A percentile compares a stretch with the other conserved stretches of the same genome.
These are phyloP conservation scores for Cavia porcellus DNA, from an alignment of 2,113 vertebrate genomes.

Conservation along the genomic window DNA sequence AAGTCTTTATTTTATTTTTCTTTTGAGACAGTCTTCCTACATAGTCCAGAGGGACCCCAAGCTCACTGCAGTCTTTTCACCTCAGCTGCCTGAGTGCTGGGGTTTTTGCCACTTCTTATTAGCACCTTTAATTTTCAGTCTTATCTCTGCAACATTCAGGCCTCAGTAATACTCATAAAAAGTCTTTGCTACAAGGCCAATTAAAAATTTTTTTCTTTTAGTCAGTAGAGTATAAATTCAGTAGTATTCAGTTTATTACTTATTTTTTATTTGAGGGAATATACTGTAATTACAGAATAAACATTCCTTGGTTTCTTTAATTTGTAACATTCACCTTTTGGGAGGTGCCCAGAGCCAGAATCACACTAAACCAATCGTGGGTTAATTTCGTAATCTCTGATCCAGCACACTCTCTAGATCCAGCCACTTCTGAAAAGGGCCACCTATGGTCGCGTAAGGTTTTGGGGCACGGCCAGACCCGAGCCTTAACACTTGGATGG, in stretches of 20 bases:
- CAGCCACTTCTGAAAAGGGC: background rate
- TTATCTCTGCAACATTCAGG: background rate
- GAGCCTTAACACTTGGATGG: background rate
- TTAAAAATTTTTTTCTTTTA: background rate
- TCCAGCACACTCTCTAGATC: background rate
- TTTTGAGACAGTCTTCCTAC: background rate
- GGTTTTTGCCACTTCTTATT: background rate
- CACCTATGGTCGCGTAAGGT: background rate
- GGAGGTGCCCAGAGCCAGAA: background rate
- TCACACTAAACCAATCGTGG: background rate
- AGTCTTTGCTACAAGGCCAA: background rate
- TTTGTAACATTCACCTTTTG: background rate
- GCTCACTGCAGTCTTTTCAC: background rate
- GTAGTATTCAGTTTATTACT: background rate
- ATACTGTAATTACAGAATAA: background rate
- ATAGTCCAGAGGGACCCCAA: background rate
- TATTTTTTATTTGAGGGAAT: background rate
- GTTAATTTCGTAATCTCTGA: background rate
- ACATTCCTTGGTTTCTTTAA: background rate
- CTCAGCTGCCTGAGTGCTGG: background rate
- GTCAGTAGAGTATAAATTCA: background rate
- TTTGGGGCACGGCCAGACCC: background rate
- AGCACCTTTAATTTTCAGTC: constrained; percentile 30
- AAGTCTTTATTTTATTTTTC: background rate
- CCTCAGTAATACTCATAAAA: constrained; percentile 19